Percentiles rank a stretch among this genome's conserved stretches.
phyloP scores from a whole-genome alignment of 2,888 invertebrate species.

The Pachydiplax longipennis region DNA sequence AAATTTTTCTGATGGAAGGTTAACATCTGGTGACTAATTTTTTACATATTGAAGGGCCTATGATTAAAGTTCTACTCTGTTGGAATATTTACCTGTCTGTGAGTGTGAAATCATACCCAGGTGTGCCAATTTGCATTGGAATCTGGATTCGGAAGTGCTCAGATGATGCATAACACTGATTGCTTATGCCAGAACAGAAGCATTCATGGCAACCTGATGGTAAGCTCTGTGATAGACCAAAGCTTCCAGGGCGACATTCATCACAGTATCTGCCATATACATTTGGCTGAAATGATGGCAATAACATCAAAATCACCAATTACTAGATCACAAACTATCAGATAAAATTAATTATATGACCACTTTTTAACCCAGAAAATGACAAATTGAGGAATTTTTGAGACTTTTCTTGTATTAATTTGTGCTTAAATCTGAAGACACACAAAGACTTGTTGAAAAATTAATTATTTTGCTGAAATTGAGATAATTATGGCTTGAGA shows the following conservation, averaged over 20 bases:
- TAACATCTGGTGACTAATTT: too few relatives aligned
- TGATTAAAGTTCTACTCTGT: too few relatives aligned
- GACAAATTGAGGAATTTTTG: too few relatives aligned
- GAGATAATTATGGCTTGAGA: too few relatives aligned
- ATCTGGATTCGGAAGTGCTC: conserved; percentile 71
- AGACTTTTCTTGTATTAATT: too few relatives aligned
- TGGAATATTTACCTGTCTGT: conserved; percentile 65
- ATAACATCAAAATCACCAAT: conserved; percentile 43
- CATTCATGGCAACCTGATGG: conserved; percentile 84
- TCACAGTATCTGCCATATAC: conserved; percentile 81
- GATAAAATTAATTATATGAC: background rate
- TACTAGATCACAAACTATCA: conserved; percentile 16
- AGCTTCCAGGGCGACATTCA: conserved; percentile 79
- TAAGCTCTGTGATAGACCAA: conserved; percentile 74
- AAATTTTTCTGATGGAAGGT: too few relatives aligned
- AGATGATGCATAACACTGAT: conserved; percentile 73
- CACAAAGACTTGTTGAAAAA: too few relatives aligned
- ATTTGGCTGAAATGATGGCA: conserved; percentile 67
- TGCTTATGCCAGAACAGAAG: conserved; percentile 85
- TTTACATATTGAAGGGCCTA: too few relatives aligned
- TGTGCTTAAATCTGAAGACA: too few relatives aligned
- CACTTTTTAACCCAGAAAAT: too few relatives aligned
- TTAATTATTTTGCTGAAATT: too few relatives aligned
- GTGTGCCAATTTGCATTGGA: conserved; percentile 67
- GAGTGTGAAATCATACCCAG: conserved; percentile 67